Percentiles rank a stretch among this genome's conserved stretches.
Conservation (phyloP, 2,113 vertebrate species). For the Ophthalmolycus amberensis region DNA sequence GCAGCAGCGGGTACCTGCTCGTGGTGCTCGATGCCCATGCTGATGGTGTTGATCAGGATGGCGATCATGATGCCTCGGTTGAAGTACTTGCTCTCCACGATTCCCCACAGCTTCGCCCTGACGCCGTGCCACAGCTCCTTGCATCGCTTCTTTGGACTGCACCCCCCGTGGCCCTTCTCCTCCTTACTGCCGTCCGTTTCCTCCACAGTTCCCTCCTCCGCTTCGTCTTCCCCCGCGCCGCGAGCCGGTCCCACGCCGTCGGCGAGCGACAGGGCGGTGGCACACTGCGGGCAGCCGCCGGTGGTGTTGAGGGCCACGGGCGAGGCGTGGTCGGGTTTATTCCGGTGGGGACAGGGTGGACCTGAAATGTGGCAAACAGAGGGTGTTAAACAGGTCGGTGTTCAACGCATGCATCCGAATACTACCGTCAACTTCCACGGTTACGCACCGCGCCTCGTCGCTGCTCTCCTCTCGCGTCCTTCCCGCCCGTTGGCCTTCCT, state of each 20-base stretch:
- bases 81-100: constrained; percentile 99
- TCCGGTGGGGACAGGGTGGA: constrained; percentile 83
- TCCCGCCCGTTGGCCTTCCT: constrained; percentile 57
- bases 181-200: constrained; percentile 64
- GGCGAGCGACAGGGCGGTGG: constrained; percentile 48
- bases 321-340: constrained; percentile 78
- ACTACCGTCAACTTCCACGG: neutral
- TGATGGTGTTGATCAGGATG: constrained; percentile 97
- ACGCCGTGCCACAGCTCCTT: constrained; percentile 73
- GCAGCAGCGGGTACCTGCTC: constrained; percentile 86
- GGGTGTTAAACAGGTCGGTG: neutral
- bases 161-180: constrained; percentile 31
- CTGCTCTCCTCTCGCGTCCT: constrained; percentile 43
- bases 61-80: constrained; percentile 98
- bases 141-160: constrained; percentile 24
- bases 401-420: neutral
- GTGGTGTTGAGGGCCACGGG: constrained; percentile 63
- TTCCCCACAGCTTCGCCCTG: constrained; percentile 89
- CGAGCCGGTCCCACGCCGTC: constrained; percentile 65
- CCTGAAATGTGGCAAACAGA: constrained; percentile 69
- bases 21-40: constrained; percentile 98
- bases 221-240: constrained; percentile 44
- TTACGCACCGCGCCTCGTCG: constrained; percentile 53
- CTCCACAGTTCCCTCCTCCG: constrained; percentile 69
- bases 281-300: constrained; percentile 85